phyloP scores from a whole-genome alignment of 2,888 invertebrate species.

The Spilosoma lubricipeda region DNA sequence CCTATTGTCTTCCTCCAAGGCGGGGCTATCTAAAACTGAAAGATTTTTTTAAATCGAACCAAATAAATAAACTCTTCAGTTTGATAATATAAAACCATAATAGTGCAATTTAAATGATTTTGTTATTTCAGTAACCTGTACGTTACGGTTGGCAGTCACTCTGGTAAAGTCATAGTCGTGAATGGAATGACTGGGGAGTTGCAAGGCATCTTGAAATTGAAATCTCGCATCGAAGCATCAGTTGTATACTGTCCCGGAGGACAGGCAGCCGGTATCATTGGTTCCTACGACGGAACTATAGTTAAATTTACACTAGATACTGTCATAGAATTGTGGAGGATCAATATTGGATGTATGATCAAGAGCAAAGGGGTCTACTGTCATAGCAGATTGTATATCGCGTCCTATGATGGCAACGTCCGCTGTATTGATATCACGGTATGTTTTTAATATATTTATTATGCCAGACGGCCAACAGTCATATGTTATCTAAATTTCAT shows the following conservation, averaged over 20 bases:
- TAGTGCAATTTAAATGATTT: not conserved
- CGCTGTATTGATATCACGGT: slow-evolving; percentile 87
- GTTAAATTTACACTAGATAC: slow-evolving; percentile 87
- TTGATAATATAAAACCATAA: not conserved
- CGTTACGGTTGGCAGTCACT: slow-evolving; percentile 87
- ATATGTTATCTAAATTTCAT: not conserved
- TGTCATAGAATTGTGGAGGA: slow-evolving; percentile 87
- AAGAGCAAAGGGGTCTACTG: slow-evolving; percentile 85
- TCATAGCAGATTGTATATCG: slow-evolving; percentile 85
- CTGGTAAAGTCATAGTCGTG: slow-evolving; percentile 89
- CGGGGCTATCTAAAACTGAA: no score
- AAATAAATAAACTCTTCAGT: no score
- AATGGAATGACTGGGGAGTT: slow-evolving; percentile 83
- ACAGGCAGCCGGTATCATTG: slow-evolving; percentile 87
- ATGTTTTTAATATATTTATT: slow-evolving; percentile 29
- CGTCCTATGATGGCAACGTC: slow-evolving; percentile 90
- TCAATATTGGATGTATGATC: slow-evolving; percentile 87
- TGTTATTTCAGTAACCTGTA: slow-evolving; percentile 71
- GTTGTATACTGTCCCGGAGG: slow-evolving; percentile 73
- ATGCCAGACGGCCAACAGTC: slow-evolving; percentile 1
- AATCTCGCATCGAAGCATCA: slow-evolving; percentile 91
- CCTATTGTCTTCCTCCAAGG: no score
- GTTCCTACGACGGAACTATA: slow-evolving; percentile 91
- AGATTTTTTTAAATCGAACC: no score
- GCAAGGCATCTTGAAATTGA: slow-evolving; percentile 81